A percentile compares a stretch with the other conserved stretches of the same genome.
Conservation (phyloP, 1,140 invertebrate species). For the Tribolium castaneum region DNA sequence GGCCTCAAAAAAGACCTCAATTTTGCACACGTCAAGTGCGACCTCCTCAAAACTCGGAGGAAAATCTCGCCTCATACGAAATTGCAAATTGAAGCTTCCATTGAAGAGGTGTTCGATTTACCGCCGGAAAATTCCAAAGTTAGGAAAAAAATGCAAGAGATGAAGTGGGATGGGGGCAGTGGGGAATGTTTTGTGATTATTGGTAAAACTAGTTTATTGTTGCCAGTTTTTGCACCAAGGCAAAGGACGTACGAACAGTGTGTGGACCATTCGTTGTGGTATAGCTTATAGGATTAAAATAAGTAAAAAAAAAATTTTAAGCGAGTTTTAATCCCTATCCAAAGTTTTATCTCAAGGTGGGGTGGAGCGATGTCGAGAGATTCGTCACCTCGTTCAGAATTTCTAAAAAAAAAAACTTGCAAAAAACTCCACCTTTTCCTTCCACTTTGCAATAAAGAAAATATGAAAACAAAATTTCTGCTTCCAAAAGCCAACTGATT, state of each 20-base stretch:
- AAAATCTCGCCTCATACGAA: slow-evolving; percentile 30
- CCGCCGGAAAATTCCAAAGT: slow-evolving; percentile 43
- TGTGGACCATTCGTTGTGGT: slow-evolving; percentile 54
- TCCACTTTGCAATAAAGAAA: too few species aligned
- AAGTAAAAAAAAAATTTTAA: too few species aligned
- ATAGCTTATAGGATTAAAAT: slow-evolving; percentile 56
- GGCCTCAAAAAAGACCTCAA: slow-evolving; percentile 47
- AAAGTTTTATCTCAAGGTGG: not conserved
- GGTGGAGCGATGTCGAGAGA: not conserved
- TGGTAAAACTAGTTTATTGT: slow-evolving; percentile 56
- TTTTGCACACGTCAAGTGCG: slow-evolving; percentile 50
- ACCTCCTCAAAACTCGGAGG: slow-evolving; percentile 54
- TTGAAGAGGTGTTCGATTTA: slow-evolving; percentile 55
- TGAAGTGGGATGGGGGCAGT: slow-evolving; percentile 24
- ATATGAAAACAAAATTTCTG: too few species aligned
- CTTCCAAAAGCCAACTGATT: too few species aligned
- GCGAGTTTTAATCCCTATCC: not conserved
- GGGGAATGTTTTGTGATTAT: slow-evolving; percentile 51
- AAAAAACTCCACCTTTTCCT: too few species aligned
- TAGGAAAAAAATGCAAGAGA: slow-evolving; percentile 46
- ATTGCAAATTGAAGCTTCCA: not conserved
- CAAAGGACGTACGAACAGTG: slow-evolving; percentile 41
- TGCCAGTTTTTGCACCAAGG: slow-evolving; percentile 52
- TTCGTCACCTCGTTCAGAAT: slow-evolving; percentile 40
- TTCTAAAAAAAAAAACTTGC: slow-evolving; percentile 17